Evolutionary conservation across 2,888 invertebrate species (phyloP).

Genomic region (Smittia sp.): DNA sequence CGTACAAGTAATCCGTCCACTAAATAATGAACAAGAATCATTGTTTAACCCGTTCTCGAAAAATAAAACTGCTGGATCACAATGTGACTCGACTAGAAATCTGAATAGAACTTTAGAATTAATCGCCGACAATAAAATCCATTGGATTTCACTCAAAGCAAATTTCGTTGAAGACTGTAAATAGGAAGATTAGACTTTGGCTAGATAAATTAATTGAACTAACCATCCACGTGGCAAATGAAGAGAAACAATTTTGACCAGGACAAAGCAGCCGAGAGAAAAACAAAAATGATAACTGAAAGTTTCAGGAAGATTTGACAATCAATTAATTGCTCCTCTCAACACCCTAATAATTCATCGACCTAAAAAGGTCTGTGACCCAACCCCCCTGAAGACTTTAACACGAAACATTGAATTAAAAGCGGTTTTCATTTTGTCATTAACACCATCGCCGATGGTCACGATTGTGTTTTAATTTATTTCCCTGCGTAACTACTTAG

Average conservation of each 20-base stretch:
- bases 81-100: not conserved
- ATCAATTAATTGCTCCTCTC: too few relatives aligned
- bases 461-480: not conserved
- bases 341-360: too few relatives aligned
- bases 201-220: conserved; percentile 10
- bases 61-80: not conserved
- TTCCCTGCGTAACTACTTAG: not conserved
- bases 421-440: not conserved
- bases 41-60: not conserved
- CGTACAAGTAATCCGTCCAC: not conserved
- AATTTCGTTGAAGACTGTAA: conserved; percentile 18
- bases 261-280: not conserved
- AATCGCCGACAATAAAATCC: not conserved
- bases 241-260: not conserved
- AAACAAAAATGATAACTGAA: too few relatives aligned
- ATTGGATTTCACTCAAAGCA: not conserved
- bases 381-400: too few relatives aligned
- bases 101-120: too few relatives aligned
- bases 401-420: not conserved
- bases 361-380: too few relatives aligned
- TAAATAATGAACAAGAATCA: not conserved
- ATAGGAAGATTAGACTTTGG: not conserved
- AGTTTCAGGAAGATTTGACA: too few relatives aligned
- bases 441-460: not conserved
- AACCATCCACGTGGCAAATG: not conserved